These are phyloP conservation scores for Erannis defoliaria DNA, from an alignment of 2,888 invertebrate species.

Conservation along the genomic window DNA sequence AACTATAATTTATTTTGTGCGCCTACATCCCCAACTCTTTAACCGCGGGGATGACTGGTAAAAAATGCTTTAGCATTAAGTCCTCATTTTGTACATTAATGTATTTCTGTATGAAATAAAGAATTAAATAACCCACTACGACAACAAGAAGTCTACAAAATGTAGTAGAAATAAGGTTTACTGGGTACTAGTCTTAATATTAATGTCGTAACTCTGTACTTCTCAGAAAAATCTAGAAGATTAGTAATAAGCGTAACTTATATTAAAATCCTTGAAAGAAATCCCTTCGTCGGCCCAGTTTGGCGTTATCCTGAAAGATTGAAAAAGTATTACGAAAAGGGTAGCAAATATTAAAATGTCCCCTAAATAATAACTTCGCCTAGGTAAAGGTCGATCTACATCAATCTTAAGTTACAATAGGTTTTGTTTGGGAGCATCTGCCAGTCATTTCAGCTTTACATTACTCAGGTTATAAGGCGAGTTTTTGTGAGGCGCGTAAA, in stretches of 20 bases:
- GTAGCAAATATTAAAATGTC: slow-evolving; percentile 29
- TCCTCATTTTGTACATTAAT: too few species aligned
- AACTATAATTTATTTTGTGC: too few species aligned
- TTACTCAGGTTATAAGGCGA: slow-evolving; percentile 10
- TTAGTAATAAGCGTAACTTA: slow-evolving; percentile 8
- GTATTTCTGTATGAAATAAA: too few species aligned
- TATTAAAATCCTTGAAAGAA: slow-evolving; percentile 15
- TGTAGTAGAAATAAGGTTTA: too few species aligned
- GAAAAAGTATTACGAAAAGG: slow-evolving; percentile 19
- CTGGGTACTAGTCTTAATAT: too few species aligned
- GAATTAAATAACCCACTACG: too few species aligned
- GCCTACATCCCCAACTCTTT: too few species aligned
- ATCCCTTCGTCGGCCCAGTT: slow-evolving; percentile 5
- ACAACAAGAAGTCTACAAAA: too few species aligned
- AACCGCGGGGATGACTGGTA: too few species aligned
- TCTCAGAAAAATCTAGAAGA: background rate
- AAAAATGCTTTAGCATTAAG: too few species aligned
- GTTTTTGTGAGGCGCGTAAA: slow-evolving; percentile 9
- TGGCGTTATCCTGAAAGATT: slow-evolving; percentile 5
- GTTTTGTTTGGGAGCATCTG: slow-evolving; percentile 28
- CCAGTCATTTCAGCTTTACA: slow-evolving; percentile 16
- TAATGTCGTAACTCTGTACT: background rate
- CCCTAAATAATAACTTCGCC: slow-evolving; percentile 19
- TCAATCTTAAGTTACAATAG: slow-evolving; percentile 29
- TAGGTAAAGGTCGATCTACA: slow-evolving; percentile 20